Evolutionary conservation across 1,140 invertebrate species (phyloP), one percentile per base, ranked within the genome.

Genomic region (Papilio machaon): DNA sequence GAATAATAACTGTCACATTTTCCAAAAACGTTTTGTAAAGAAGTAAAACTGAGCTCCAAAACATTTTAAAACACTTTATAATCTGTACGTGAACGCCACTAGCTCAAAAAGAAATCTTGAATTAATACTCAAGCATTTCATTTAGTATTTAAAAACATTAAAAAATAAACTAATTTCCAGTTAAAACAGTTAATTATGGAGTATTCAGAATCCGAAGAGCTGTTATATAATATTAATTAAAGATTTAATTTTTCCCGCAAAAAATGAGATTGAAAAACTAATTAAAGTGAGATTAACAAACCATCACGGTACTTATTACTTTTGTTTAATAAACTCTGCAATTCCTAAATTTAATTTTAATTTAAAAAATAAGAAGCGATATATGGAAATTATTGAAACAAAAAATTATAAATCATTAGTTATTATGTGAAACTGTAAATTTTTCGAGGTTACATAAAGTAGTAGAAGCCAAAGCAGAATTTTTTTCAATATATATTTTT

Each of bases 241-340:
- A 19, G 70, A 58, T 74, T 46, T 74, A 74, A 75, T 35, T 74
- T n/a, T 73, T 15, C 70, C 23, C 49, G 43, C 47, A 30, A 58
- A 30, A 19, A 23, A 77, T 19, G 75, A 77, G 30, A 58, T 77
- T 77, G 17, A 54, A 77, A 77, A 77, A 76, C 49, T 49, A 77
- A 77, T 77, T 77, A 77, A 77, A 54, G 23, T 52, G 54, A 58
- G 60, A 30, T 9, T 30, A 64, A 5, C 23, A 64, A 58, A 19
- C 60, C 60, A 9, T 7, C 11, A 64, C 19, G 60, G 60, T 64
- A 30, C 60, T 64, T 64, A 23, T 64, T 64, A 64, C 1, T 64
- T 64, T 30, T 64, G 60, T 64, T 64, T 64, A 19, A 58, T n/a
- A 1, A 19, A 17, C 17, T 30, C 23, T 30, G 0, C 23, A 30